Evolutionary conservation across 2,113 vertebrate species (phyloP).

Genomic region (Rhombomys opimus): DNA sequence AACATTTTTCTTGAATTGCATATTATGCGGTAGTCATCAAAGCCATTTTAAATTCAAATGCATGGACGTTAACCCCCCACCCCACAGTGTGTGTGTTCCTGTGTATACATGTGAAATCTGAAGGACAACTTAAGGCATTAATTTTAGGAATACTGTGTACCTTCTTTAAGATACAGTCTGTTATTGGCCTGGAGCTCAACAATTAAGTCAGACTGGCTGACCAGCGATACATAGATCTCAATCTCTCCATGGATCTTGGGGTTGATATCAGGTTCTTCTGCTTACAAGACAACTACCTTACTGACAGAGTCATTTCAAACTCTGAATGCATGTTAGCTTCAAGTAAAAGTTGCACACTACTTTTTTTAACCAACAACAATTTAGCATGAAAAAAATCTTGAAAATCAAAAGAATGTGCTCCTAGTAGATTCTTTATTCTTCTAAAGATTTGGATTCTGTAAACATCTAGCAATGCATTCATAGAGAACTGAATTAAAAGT

Average conservation of each 20-base stretch:
- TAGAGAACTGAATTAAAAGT: constrained; percentile 77
- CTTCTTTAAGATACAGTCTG: not conserved
- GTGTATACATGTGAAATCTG: not conserved
- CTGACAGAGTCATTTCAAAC: not conserved
- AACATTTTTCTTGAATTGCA: constrained; percentile 34
- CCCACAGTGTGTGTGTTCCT: not conserved
- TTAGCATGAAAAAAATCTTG: not conserved
- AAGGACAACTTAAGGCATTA: not conserved
- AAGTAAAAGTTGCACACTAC: not conserved
- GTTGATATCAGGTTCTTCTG: not conserved
- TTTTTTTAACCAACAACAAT: constrained; percentile 31
- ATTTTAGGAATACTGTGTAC: not conserved
- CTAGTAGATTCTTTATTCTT: not conserved
- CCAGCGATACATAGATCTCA: not conserved
- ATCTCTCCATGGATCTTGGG: not conserved
- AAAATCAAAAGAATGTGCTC: constrained; percentile 26
- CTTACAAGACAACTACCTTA: not conserved
- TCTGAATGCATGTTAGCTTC: not conserved
- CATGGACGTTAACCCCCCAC: not conserved
- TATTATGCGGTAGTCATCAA: constrained; percentile 34
- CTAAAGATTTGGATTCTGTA: constrained; percentile 1
- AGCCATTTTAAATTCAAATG: constrained; percentile 34
- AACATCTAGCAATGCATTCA: constrained; percentile 74
- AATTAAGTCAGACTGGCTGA: not conserved
- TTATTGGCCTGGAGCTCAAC: not conserved